A percentile compares a stretch with the other conserved stretches of the same genome.
phyloP scores from a whole-genome alignment of 1,140 invertebrate species.

The Helicoverpa armigera region DNA sequence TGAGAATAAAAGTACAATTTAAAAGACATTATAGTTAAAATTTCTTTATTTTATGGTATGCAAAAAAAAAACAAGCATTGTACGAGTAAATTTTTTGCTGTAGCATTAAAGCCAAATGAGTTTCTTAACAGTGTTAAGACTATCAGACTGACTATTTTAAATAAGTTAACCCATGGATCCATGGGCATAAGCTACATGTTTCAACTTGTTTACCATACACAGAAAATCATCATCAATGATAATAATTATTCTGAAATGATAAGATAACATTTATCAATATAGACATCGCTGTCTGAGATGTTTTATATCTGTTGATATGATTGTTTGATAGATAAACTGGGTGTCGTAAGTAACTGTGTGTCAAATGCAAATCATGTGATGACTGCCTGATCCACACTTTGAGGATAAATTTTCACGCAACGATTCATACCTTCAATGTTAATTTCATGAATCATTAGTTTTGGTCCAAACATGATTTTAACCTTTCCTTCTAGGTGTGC shows the following conservation, averaged over 20 bases:
- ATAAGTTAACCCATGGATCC: background rate
- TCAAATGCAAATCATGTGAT: background rate
- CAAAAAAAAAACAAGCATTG: no score
- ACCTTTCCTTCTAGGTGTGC: no score
- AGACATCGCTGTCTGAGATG: constrained; percentile 32
- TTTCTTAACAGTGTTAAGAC: no score
- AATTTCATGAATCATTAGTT: no score
- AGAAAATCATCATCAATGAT: background rate
- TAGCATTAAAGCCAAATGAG: no score
- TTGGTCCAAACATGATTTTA: no score
- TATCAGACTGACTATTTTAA: no score
- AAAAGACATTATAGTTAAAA: no score
- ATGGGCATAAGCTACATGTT: background rate
- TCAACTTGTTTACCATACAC: constrained; percentile 19
- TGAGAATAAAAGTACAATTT: background rate
- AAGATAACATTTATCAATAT: constrained; percentile 17
- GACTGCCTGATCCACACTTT: background rate
- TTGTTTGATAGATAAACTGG: constrained; percentile 35
- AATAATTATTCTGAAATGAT: constrained; percentile 35
- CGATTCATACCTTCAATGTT: background rate
- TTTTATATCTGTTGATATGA: constrained; percentile 27
- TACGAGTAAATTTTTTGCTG: no score
- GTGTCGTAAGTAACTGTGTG: background rate
- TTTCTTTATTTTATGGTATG: no score
- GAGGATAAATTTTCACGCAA: background rate